phyloP scores from a whole-genome alignment of 1,140 invertebrate species.

The Drosophila yakuba region DNA sequence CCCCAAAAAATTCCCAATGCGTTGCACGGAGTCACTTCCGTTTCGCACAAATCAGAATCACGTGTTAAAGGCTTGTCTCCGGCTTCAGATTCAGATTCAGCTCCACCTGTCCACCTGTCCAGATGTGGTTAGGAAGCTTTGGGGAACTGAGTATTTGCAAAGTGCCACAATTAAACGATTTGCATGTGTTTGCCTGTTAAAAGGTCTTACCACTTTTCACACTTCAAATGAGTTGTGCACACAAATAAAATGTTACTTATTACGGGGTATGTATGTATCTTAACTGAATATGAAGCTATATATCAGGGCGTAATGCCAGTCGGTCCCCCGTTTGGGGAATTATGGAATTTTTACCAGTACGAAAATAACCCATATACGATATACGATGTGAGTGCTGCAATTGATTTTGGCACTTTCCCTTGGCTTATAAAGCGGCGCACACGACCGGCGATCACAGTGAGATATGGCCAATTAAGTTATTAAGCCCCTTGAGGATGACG shows the following conservation, averaged over 20 bases:
- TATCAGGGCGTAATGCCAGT: constrained; percentile 11
- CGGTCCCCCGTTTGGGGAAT: constrained; percentile 10
- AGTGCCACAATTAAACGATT: constrained; percentile 65
- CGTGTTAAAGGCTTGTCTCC: constrained; percentile 53
- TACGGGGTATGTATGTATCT: constrained; percentile 3
- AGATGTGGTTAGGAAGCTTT: constrained; percentile 59
- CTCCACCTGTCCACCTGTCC: constrained; percentile 20
- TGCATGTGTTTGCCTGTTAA: constrained; percentile 41
- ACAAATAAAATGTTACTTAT: constrained; percentile 37
- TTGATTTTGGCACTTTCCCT: constrained; percentile 37
- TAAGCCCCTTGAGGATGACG: constrained; percentile 42
- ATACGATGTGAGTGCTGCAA: background rate
- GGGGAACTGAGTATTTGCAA: constrained; percentile 50
- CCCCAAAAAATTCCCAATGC: constrained; percentile 12
- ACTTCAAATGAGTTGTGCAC: constrained; percentile 59
- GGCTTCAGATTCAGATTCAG: constrained; percentile 5
- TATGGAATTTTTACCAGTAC: constrained; percentile 35
- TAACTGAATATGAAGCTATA: background rate
- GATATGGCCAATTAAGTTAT: constrained; percentile 54
- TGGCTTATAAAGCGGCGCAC: constrained; percentile 50
- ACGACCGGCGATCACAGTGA: constrained; percentile 31
- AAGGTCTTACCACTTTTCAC: constrained; percentile 65
- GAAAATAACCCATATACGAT: constrained; percentile 31
- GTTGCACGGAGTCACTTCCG: constrained; percentile 40
- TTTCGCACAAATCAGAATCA: constrained; percentile 49